These are phyloP conservation scores for Spea multiplicata DNA, from an alignment of 2,113 vertebrate species.

Conservation along the genomic window DNA sequence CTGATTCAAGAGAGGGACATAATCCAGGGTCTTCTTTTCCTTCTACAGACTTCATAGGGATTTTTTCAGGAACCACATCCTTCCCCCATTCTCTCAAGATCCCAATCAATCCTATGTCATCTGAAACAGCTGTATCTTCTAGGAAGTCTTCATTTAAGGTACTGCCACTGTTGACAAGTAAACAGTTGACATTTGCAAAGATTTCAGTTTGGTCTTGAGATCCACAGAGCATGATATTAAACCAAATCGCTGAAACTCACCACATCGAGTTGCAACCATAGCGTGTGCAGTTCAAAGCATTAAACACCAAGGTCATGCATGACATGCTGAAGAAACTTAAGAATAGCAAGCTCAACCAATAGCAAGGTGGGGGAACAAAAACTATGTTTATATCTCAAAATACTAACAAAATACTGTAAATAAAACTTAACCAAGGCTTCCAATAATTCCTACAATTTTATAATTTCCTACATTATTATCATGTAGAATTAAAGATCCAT, in stretches of 20 bases:
- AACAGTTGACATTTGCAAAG: not conserved
- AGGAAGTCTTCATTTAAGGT: constrained; percentile 8
- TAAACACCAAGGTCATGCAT: constrained; percentile 9
- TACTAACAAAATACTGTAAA: too few relatives aligned
- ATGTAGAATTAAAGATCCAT: too few relatives aligned
- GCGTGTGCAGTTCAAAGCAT: not conserved
- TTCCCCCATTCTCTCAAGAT: constrained; percentile 43
- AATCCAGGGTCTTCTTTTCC: not conserved
- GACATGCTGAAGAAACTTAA: constrained; percentile 13
- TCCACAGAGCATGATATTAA: not conserved
- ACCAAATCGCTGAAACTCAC: not conserved
- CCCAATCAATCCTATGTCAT: constrained; percentile 24
- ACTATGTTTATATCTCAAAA: not conserved
- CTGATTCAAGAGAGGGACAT: not conserved
- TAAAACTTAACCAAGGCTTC: too few relatives aligned
- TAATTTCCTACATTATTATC: too few relatives aligned
- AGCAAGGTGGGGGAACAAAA: not conserved
- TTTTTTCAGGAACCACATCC: constrained; percentile 29
- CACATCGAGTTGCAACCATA: not conserved
- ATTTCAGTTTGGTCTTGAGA: not conserved
- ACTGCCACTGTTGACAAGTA: constrained; percentile 14
- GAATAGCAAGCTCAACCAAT: not conserved
- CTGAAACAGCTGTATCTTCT: constrained; percentile 6
- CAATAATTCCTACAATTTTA: too few relatives aligned
- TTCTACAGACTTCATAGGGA: not conserved